These are phyloP conservation scores for Gnathonemus echidnorhynchus DNA, from an alignment of 2,113 vertebrate species.

Conservation along the genomic window DNA sequence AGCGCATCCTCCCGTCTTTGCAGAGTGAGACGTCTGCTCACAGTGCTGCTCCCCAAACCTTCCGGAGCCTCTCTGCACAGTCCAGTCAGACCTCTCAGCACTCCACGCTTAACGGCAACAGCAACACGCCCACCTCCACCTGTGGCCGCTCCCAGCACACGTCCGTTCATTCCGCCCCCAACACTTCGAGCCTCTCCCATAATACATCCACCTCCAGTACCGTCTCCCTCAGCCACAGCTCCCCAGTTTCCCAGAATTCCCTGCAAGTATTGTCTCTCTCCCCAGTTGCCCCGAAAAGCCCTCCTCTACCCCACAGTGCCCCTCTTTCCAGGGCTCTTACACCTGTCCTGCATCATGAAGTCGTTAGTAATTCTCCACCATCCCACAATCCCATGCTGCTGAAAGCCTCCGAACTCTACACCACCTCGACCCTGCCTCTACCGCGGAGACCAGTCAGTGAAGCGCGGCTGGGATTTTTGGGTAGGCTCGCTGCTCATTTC, in stretches of 20 bases:
- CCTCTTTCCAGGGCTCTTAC: conserved; percentile 65
- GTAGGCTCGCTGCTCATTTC: conserved; percentile 34
- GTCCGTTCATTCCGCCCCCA: conserved; percentile 42
- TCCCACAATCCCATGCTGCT: conserved; percentile 48
- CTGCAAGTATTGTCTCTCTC: conserved; percentile 54
- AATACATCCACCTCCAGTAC: conserved; percentile 54
- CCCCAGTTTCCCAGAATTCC: conserved; percentile 36
- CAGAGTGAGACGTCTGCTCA: conserved; percentile 47
- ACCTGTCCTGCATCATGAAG: conserved; percentile 56
- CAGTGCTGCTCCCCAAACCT: conserved; percentile 37
- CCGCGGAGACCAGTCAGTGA: conserved; percentile 64
- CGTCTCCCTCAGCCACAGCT: conserved; percentile 50
- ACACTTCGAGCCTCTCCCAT: conserved; percentile 53
- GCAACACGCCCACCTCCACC: conserved; percentile 16
- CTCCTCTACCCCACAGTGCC: conserved; percentile 62
- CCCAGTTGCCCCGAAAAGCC: conserved; percentile 59
- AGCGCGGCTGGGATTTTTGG: conserved; percentile 55
- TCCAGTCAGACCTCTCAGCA: background rate
- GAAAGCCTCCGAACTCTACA: conserved; percentile 53
- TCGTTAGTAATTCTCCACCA: conserved; percentile 35
- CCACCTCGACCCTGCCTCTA: conserved; percentile 67
- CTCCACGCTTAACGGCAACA: background rate
- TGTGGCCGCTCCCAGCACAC: conserved; percentile 39
- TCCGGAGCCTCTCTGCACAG: conserved; percentile 34
- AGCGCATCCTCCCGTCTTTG: conserved; percentile 30